Percentiles rank a stretch among this genome's conserved stretches.
phyloP scores from a whole-genome alignment of 92 coral and sea anemone species.

The Porites evermanni region DNA sequence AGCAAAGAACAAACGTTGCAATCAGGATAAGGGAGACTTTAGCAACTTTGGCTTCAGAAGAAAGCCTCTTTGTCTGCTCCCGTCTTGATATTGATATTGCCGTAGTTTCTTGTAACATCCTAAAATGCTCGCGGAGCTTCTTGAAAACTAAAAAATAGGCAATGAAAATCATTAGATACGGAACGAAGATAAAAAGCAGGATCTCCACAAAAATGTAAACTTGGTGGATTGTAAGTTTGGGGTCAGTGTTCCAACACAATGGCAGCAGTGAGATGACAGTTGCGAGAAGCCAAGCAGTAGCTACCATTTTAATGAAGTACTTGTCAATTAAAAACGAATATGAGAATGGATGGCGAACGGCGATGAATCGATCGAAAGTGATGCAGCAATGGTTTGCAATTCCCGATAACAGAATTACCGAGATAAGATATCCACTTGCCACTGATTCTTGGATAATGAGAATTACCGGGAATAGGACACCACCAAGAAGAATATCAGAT shows the following conservation, averaged over 20 bases:
- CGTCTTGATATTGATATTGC: slow-evolving; percentile 34
- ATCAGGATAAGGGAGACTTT: slow-evolving; percentile 59
- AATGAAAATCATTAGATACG: slow-evolving; percentile 53
- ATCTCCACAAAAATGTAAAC: slow-evolving; percentile 57
- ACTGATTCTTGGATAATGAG: slow-evolving; percentile 33
- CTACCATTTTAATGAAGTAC: slow-evolving; percentile 42
- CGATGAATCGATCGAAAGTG: slow-evolving; percentile 68
- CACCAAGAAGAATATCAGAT: slow-evolving; percentile 65
- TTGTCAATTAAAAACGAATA: slow-evolving; percentile 46
- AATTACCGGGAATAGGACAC: slow-evolving; percentile 54
- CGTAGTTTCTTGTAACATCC: slow-evolving; percentile 24
- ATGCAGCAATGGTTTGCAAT: slow-evolving; percentile 59
- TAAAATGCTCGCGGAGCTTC: slow-evolving; percentile 55
- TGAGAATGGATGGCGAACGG: slow-evolving; percentile 57
- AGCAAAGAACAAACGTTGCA: slow-evolving; percentile 56
- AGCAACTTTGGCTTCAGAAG: slow-evolving; percentile 66
- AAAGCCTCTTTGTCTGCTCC: slow-evolving; percentile 35
- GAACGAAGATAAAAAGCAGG: slow-evolving; percentile 39
- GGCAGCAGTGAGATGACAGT: slow-evolving; percentile 63
- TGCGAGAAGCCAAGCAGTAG: slow-evolving; percentile 44
- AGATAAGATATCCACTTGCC: slow-evolving; percentile 55
- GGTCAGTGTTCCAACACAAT: slow-evolving; percentile 53
- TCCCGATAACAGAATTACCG: slow-evolving; percentile 66
- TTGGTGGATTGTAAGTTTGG: slow-evolving; percentile 22
- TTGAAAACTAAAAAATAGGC: slow-evolving; percentile 57